Percentiles rank a stretch among this genome's conserved stretches.
These are phyloP conservation scores for Dermatophagoides farinae DNA, from an alignment of 1,140 invertebrate species.

Conservation along the genomic window DNA sequence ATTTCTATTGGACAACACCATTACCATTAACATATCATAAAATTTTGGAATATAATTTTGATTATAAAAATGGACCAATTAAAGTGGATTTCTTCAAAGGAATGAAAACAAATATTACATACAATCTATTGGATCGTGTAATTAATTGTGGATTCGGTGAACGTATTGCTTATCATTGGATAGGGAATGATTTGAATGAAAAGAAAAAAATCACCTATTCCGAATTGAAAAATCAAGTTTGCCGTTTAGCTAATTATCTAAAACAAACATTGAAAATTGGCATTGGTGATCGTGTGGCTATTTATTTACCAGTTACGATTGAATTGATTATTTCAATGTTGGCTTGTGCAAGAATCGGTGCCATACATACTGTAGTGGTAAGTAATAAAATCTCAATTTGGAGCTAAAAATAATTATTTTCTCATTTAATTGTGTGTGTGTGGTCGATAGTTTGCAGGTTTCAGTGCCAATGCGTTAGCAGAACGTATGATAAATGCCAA, in stretches of 20 bases:
- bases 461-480: constrained; percentile 73
- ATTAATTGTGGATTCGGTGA: constrained; percentile 62
- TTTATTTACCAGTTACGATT: constrained; percentile 96
- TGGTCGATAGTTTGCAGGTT: constrained; percentile 60
- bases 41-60: constrained; percentile 77
- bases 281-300: constrained; percentile 76
- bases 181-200: constrained; percentile 83
- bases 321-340: constrained; percentile 84
- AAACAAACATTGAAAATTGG: constrained; percentile 21
- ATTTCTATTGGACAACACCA: constrained; percentile 73
- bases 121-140: constrained; percentile 78
- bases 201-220: constrained; percentile 66
- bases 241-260: constrained; percentile 75
- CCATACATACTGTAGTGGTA: constrained; percentile 86
- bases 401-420: neutral
- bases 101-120: constrained; percentile 79
- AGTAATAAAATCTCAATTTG: constrained; percentile 22
- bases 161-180: constrained; percentile 85
- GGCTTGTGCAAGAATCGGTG: constrained; percentile 77
- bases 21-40: constrained; percentile 37
- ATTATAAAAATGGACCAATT: constrained; percentile 62
- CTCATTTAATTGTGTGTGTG: constrained; percentile 14
- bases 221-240: constrained; percentile 66
- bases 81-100: constrained; percentile 83
- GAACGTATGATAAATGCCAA: constrained; percentile 74